Evolutionary conservation across 1,140 invertebrate genomes (phyloP), one percentile per base, ranked within the genome.

Genomic region (Atta cephalotes): DNA sequence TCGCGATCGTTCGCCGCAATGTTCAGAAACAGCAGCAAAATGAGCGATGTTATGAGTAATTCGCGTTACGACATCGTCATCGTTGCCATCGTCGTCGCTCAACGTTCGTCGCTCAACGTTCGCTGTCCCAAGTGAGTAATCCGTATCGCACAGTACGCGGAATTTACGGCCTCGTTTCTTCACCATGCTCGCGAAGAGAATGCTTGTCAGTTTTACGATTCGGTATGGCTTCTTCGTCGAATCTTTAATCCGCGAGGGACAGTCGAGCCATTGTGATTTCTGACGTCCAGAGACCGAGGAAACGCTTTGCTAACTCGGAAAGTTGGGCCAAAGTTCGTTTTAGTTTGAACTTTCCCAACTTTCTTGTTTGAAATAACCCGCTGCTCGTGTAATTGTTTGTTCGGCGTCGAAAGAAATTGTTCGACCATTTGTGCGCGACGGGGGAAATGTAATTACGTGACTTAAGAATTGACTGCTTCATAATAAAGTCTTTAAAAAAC

Each of bases 31-130:
- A 56, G 35, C 16, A 45, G 25, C 9, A 10, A 45, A 45, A 2
- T 45, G 39, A 12, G 39, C 60, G 53, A 25, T 31, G 72, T 89
- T 74, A 60, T 77, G 66, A 89, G 80, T 62, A 68, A 88, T 88
- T 85, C 70, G 62, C 65, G 63, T 85, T 85, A 79, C 82, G 74
- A 79, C 82, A 45, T 51, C 28, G 18, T 62, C 53, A n/a, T 85
- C 39, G 25, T 25, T 1, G 14, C 39, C 39, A 45, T 71, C 7
- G 14, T 25, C 63, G 12, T 71, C 10, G 45, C 7, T 60, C 21
- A 14, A 71, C 21, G 63, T 78, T 78, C 78, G 68, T 70, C 68
- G 31, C 25, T 25, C 25, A 25, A 25, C 25, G 25, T 25, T 25
- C 25, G 25, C 16, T 25, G n/a, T 56, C 14, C n/a, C 62, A 28